Evolutionary conservation across 2,888 invertebrate genomes (phyloP).

Genomic region (Andrena dorsata): DNA sequence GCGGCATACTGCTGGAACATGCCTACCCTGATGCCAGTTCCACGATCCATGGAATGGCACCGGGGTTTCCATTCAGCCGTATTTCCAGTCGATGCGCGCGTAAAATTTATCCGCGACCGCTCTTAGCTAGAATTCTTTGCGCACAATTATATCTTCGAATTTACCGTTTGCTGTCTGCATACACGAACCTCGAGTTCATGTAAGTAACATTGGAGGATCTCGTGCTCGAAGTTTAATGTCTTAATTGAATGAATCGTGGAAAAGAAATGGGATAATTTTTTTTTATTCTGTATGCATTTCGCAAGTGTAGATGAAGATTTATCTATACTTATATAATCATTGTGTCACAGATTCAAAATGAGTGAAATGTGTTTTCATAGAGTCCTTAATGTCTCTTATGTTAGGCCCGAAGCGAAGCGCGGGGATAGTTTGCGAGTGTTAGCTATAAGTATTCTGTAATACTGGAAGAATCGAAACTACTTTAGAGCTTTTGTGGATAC

Average conservation of each 20-base stretch:
- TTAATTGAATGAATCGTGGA: neutral
- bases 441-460: too few relatives aligned
- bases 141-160: slow-evolving; percentile 11
- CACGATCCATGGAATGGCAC: slow-evolving; percentile 40
- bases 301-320: too few relatives aligned
- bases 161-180: slow-evolving; percentile 26
- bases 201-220: neutral
- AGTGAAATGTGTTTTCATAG: too few relatives aligned
- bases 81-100: slow-evolving; percentile 47
- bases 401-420: too few relatives aligned
- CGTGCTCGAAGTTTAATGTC: neutral
- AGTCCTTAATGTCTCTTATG: too few relatives aligned
- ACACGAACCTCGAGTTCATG: neutral
- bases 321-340: too few relatives aligned
- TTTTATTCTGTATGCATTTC: too few relatives aligned
- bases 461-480: too few relatives aligned
- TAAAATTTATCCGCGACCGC: slow-evolving; percentile 37
- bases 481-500: too few relatives aligned
- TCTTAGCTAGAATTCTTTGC: slow-evolving; percentile 23
- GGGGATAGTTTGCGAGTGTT: too few relatives aligned
- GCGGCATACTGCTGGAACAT: neutral
- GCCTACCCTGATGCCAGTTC: slow-evolving; percentile 40
- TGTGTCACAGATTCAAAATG: too few relatives aligned
- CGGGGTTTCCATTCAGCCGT: slow-evolving; percentile 57
- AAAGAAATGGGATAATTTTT: too few relatives aligned